Percentiles rank a stretch among this genome's conserved stretches.
These are phyloP conservation scores for Hypocryptadius cinnamomeus DNA, from an alignment of 2,113 vertebrate species.

Conservation along the genomic window DNA sequence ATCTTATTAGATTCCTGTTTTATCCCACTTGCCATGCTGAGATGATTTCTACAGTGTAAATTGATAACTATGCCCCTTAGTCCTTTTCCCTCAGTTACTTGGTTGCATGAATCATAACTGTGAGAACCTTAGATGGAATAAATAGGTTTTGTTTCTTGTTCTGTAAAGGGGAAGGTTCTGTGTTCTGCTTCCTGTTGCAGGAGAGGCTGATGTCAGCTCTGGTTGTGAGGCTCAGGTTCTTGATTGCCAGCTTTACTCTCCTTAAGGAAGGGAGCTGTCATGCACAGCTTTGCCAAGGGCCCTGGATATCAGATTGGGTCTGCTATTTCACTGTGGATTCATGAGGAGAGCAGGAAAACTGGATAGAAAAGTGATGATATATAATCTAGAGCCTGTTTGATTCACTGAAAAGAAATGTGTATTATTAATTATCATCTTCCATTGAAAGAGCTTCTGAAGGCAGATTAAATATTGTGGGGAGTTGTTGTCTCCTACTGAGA, in stretches of 20 bases:
- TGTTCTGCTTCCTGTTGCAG: neutral
- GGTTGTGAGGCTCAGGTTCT: neutral
- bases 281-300: neutral
- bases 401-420: neutral
- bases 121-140: neutral
- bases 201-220: neutral
- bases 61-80: neutral
- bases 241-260: neutral
- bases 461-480: neutral
- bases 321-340: neutral
- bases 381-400: neutral
- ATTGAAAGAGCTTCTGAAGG: neutral
- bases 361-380: neutral
- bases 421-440: neutral
- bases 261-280: neutral
- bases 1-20: neutral
- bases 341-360: neutral
- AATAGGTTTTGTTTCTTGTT: neutral
- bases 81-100: neutral
- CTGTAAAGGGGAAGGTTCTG: neutral
- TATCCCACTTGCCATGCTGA: neutral
- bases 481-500: neutral
- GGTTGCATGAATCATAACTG: neutral
- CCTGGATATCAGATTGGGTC: neutral
- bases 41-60: neutral